These are phyloP conservation scores for Arenaria interpres DNA, from an alignment of 2,113 vertebrate species.

Conservation along the genomic window DNA sequence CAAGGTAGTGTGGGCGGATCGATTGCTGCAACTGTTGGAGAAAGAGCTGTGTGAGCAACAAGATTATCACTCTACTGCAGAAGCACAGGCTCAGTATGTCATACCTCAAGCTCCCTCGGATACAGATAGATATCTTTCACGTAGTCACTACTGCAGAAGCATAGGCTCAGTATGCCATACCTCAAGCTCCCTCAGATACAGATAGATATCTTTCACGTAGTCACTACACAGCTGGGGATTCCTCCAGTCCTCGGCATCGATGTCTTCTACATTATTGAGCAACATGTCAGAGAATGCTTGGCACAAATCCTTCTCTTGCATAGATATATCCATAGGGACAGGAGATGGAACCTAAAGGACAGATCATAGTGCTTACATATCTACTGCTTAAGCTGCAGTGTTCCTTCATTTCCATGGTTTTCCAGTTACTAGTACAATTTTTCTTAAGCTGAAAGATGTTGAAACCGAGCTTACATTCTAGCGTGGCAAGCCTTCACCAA, in stretches of 20 bases:
- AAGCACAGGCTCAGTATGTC: rapidly evolving
- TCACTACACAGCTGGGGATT: slow-evolving; percentile 90
- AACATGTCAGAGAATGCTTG: slow-evolving; percentile 89
- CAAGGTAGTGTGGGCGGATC: slow-evolving; percentile 80
- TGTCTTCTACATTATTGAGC: slow-evolving; percentile 82
- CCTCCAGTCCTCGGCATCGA: slow-evolving; percentile 82
- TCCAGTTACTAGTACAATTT: neutral
- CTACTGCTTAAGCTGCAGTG: neutral
- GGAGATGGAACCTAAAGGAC: slow-evolving; percentile 40
- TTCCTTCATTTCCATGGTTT: neutral
- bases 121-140: slow-evolving; percentile 93
- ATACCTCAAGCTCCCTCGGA: slow-evolving; percentile 85
- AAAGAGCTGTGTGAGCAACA: neutral
- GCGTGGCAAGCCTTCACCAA: neutral
- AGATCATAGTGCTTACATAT: rapidly evolving
- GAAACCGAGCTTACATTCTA: neutral
- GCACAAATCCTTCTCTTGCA: slow-evolving; percentile 86
- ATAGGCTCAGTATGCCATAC: neutral
- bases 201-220: slow-evolving; percentile 93
- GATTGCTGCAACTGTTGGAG: slow-evolving; percentile 80
- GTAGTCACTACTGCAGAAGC: slow-evolving; percentile 77
- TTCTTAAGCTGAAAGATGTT: neutral
- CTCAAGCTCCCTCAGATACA: slow-evolving; percentile 87
- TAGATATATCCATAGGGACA: slow-evolving; percentile 72
- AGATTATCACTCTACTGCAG: rapidly evolving